Evolutionary conservation across 2,888 invertebrate species (phyloP), one percentile per base, ranked within the genome.

Genomic region (Blomia tropicalis): DNA sequence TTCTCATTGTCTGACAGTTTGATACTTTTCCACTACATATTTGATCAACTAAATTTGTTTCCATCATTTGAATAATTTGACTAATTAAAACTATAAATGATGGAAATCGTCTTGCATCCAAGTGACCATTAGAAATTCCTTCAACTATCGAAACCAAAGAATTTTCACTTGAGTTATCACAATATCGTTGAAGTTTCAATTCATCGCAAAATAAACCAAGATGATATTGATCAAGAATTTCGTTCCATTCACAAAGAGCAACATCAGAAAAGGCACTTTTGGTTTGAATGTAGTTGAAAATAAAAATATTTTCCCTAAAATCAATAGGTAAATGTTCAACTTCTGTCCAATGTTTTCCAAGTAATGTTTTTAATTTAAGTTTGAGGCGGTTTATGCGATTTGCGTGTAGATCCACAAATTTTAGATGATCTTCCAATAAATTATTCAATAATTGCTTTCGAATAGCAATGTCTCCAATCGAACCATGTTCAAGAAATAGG

Each of bases 141-240:
- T 43, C 43, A 11, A n/a, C 51, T 19, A 62, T 25, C 23, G 62
- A 19, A n/a, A 62, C 17, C 5, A 62, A 17, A 3, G 30, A n/a
- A 2, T 31, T 41, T 29, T n/a, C 32, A 29, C 27, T 43, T 22
- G 11, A n/a, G 1, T 17, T 1, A n/a, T n/a, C n/a, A n/a, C n/a
- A n/a, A n/a, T n/a, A n/a, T n/a, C n/a, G n/a, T 1, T 31, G 25
- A 7, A 19, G 41, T 58, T 58, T 25, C 5, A 62, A 29, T 43
- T 62, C 58, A 58, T 27, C 5, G 43, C 59, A 59, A 27, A 51
- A 62, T 11, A 62, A 25, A 62, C 51, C 58, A 4, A 62, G 14
- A 22, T 27, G 44, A 59, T 23, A 62, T 4, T 47, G 19, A 36
- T 62, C 58, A 11, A 62, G 11, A 25, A 58, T 5, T 36, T 47